These are phyloP conservation scores for Trichechus manatus DNA, from an alignment of 2,113 vertebrate genomes.

Conservation along the genomic window DNA sequence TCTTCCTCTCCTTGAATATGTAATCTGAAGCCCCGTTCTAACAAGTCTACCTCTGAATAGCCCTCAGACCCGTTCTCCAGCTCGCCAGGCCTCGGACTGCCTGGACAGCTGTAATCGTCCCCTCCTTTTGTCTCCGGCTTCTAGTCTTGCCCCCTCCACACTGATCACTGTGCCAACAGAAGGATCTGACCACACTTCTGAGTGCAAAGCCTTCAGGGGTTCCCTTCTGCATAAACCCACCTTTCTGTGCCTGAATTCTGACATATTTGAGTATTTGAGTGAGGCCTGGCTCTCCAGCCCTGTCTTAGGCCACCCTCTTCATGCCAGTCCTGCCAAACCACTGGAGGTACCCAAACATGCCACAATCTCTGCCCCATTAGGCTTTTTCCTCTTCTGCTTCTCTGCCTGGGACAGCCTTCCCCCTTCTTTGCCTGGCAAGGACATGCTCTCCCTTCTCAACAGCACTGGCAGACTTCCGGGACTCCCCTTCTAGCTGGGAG, in stretches of 20 bases:
- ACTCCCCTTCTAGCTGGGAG: not conserved
- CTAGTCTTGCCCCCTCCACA: not conserved
- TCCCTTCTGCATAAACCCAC: not conserved
- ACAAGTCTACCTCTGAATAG: not conserved
- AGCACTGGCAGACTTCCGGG: not conserved
- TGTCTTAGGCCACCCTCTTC: not conserved
- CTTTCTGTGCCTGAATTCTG: not conserved
- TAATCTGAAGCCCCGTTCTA: not conserved
- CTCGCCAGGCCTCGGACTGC: fast-evolving
- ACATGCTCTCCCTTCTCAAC: too few species aligned
- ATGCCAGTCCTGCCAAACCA: not conserved
- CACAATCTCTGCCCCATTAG: fast-evolving
- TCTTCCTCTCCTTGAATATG: not conserved
- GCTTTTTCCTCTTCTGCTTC: not conserved
- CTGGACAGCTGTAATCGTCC: fast-evolving
- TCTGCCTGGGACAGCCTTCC: not conserved
- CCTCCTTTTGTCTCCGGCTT: not conserved
- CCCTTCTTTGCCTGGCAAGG: not conserved
- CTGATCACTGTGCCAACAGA: not conserved
- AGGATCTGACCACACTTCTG: not conserved
- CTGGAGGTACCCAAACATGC: not conserved
- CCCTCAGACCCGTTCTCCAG: not conserved
- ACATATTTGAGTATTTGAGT: not conserved
- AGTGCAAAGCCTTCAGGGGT: not conserved
- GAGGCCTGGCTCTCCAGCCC: not conserved